These are phyloP conservation scores for Sinhomidia bicolor DNA, from an alignment of 2,888 invertebrate genomes.

Conservation along the genomic window DNA sequence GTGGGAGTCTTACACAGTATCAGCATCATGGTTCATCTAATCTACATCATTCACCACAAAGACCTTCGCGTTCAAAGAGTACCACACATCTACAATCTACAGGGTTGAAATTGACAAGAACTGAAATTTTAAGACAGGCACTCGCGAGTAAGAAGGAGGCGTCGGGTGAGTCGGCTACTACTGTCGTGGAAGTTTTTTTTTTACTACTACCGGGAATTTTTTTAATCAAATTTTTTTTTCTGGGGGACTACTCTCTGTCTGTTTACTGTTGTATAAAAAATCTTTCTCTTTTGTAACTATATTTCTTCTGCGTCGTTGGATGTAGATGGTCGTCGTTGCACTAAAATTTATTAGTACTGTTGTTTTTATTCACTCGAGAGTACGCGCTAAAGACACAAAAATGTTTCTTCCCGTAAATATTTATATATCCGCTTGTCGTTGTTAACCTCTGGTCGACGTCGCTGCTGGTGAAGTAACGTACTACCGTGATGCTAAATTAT, in stretches of 20 bases:
- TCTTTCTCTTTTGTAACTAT: neutral
- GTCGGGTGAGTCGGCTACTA: constrained; percentile 61
- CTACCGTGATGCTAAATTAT: neutral
- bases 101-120: constrained; percentile 78
- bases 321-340: neutral
- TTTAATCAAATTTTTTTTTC: neutral
- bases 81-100: constrained; percentile 77
- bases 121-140: constrained; percentile 79
- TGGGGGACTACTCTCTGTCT: neutral
- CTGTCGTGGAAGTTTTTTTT: neutral
- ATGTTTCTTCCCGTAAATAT: too few species aligned
- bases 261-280: neutral
- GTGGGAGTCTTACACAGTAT: constrained; percentile 69
- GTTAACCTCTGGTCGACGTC: neutral
- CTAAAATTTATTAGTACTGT: neutral
- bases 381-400: too few species aligned
- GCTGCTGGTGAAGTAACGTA: neutral
- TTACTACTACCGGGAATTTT: neutral
- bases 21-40: constrained; percentile 69
- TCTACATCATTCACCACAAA: constrained; percentile 65
- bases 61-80: constrained; percentile 78
- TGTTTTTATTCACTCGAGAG: neutral
- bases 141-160: constrained; percentile 76
- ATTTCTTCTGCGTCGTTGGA: too few species aligned
- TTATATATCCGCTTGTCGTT: neutral